These are phyloP conservation scores for Cheilosia variabilis DNA, from an alignment of 2,888 invertebrate species.

Conservation along the genomic window DNA sequence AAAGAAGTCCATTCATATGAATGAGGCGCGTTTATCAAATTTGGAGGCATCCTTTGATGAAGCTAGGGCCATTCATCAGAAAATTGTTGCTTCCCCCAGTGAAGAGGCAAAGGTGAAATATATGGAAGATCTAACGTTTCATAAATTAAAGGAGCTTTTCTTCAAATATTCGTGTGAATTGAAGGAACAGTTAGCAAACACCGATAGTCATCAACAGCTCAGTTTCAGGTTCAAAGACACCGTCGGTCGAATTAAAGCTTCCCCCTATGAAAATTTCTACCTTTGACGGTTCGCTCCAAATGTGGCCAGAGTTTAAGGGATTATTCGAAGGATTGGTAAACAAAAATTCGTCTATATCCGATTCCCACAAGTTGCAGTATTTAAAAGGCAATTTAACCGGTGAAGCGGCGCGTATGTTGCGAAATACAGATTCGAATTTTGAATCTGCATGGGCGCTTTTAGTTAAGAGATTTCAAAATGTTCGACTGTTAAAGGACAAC, in stretches of 20 bases:
- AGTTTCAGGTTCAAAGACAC: too few species aligned
- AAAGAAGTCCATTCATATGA: too few species aligned
- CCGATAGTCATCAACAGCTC: too few species aligned
- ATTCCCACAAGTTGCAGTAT: slow-evolving; percentile 20
- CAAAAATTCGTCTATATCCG: slow-evolving; percentile 31
- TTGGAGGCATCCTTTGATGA: background rate
- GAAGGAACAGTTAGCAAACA: too few species aligned
- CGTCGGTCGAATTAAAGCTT: slow-evolving; percentile 3
- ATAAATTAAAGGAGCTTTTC: too few species aligned
- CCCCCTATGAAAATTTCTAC: slow-evolving; percentile 33
- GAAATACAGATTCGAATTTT: slow-evolving; percentile 31
- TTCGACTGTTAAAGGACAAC: slow-evolving; percentile 26
- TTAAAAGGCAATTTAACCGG: background rate
- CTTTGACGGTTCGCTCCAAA: slow-evolving; percentile 16
- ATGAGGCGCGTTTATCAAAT: background rate
- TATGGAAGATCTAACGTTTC: too few species aligned
- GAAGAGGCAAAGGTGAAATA: slow-evolving; percentile 34
- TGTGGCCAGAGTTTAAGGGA: slow-evolving; percentile 37
- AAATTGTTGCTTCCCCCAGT: slow-evolving; percentile 21
- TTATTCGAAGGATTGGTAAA: slow-evolving; percentile 17
- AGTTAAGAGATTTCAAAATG: background rate
- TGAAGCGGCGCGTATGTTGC: slow-evolving; percentile 16
- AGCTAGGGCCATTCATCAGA: slow-evolving; percentile 25
- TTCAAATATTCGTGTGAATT: too few species aligned
- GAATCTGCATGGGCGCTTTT: slow-evolving; percentile 28